Evolutionary conservation across 2,888 invertebrate genomes (phyloP).

Genomic region (Eupithecia tripunctaria): DNA sequence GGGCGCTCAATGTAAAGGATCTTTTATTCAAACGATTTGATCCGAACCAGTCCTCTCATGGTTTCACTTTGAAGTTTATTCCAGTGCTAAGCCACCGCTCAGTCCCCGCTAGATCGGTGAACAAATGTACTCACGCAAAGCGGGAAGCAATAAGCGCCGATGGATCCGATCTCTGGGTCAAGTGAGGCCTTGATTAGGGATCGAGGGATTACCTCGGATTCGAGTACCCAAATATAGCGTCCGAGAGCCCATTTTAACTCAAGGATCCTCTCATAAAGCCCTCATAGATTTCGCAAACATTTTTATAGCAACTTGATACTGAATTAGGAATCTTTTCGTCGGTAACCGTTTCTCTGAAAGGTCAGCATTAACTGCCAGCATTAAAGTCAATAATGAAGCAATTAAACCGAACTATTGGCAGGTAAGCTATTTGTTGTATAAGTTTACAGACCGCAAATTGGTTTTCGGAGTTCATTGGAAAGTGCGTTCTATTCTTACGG

Average conservation of each 20-base stretch:
- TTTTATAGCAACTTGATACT: conserved; percentile 27
- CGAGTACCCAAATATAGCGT: conserved; percentile 44
- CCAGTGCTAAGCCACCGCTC: conserved; percentile 28
- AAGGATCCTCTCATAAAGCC: conserved; percentile 37
- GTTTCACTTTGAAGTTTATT: conserved; percentile 31
- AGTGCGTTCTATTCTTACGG: not conserved
- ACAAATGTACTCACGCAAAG: conserved; percentile 32
- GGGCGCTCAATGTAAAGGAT: conserved; percentile 13
- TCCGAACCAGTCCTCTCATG: conserved; percentile 21
- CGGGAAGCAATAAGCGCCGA: conserved; percentile 43
- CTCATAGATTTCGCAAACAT: conserved; percentile 38
- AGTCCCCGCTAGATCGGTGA: conserved; percentile 23
- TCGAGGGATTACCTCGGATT: conserved; percentile 44
- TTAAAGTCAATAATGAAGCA: not conserved
- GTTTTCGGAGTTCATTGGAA: not conserved
- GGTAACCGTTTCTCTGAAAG: not conserved
- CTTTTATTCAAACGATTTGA: conserved; percentile 29
- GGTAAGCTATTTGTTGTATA: conserved; percentile 12
- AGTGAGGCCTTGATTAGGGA: conserved; percentile 47
- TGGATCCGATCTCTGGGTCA: conserved; percentile 44
- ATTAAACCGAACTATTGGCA: conserved; percentile 8
- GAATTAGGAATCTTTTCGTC: conserved; percentile 1
- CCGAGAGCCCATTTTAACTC: conserved; percentile 39
- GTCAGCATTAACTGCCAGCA: not conserved
- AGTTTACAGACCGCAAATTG: conserved; percentile 11